A percentile compares a stretch with the other conserved stretches of the same genome.
Evolutionary conservation across 2,888 invertebrate genomes (phyloP).

Genomic region (Tribolium freemani): DNA sequence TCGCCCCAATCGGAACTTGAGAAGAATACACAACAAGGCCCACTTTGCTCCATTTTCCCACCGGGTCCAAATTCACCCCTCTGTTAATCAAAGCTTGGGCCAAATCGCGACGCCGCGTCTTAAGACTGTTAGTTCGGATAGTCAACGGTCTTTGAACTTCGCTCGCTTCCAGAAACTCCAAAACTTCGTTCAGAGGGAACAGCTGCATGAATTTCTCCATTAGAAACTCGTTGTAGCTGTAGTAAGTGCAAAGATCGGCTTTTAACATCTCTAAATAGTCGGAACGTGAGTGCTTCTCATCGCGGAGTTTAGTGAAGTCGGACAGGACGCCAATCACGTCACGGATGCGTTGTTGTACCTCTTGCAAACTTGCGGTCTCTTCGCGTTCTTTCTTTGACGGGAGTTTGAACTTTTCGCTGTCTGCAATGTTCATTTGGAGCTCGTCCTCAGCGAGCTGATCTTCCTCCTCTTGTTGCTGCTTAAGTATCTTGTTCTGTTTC

Average conservation of each 20-base stretch:
- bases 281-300: slow-evolving; percentile 78
- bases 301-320: slow-evolving; percentile 82
- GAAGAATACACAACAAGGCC: slow-evolving; percentile 97
- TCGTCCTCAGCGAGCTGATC: slow-evolving; percentile 86
- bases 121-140: slow-evolving; percentile 95
- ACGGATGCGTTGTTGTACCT: slow-evolving; percentile 90
- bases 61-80: slow-evolving; percentile 97
- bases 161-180: slow-evolving; percentile 96
- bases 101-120: slow-evolving; percentile 91
- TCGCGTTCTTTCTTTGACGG: slow-evolving; percentile 83
- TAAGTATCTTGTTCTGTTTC: slow-evolving; percentile 83
- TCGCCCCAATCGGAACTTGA: slow-evolving; percentile 97
- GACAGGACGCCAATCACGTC: slow-evolving; percentile 85
- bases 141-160: slow-evolving; percentile 96
- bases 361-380: slow-evolving; percentile 81
- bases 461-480: slow-evolving; percentile 78
- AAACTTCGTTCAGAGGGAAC: slow-evolving; percentile 87
- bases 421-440: slow-evolving; percentile 83
- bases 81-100: slow-evolving; percentile 95
- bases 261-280: slow-evolving; percentile 87
- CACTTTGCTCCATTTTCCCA: slow-evolving; percentile 99
- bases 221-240: slow-evolving; percentile 96
- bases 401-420: slow-evolving; percentile 83
- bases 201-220: slow-evolving; percentile 94
- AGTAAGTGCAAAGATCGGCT: slow-evolving; percentile 92